A percentile compares a stretch with the other conserved stretches of the same genome.
Evolutionary conservation across 1,140 invertebrate genomes (phyloP).

Genomic region (Bilobella aurantiaca): DNA sequence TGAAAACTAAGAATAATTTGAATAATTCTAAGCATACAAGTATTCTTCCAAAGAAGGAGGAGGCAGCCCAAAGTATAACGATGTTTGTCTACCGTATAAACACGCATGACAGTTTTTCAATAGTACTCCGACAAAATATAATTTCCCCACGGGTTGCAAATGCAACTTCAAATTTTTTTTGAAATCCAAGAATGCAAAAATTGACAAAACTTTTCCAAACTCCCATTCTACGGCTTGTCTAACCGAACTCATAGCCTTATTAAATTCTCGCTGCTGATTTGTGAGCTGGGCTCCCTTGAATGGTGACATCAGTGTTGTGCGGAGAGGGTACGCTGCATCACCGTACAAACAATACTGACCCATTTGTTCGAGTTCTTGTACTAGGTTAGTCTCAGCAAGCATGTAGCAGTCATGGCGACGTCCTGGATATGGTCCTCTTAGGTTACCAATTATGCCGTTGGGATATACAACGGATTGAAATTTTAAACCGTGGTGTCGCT

Average conservation of each 20-base stretch:
- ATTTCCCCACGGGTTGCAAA: constrained; percentile 10
- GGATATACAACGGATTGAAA: too few species aligned
- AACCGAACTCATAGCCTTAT: not conserved
- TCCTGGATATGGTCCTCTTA: too few species aligned
- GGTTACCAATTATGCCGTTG: too few species aligned
- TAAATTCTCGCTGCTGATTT: not conserved
- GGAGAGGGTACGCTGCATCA: not conserved
- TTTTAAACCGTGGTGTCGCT: too few species aligned
- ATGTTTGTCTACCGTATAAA: constrained; percentile 7
- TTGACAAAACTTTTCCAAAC: constrained; percentile 5
- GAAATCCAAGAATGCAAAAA: constrained; percentile 12
- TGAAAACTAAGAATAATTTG: too few species aligned
- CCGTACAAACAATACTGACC: not conserved
- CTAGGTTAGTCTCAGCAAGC: too few species aligned
- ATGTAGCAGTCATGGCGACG: too few species aligned
- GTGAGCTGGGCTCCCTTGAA: not conserved
- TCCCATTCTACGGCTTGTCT: constrained; percentile 12
- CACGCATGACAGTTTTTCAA: constrained; percentile 12
- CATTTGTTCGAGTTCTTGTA: too few species aligned
- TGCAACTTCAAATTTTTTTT: constrained; percentile 13
- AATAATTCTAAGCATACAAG: too few species aligned
- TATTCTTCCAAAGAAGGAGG: constrained; percentile 7
- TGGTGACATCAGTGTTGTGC: not conserved
- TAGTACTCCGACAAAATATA: constrained; percentile 1
- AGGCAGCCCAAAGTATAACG: constrained; percentile 1